These are phyloP conservation scores for Crossoptilon crossoptilon DNA, from an alignment of 2,797 vertebrate genomes.

Conservation along the genomic window DNA sequence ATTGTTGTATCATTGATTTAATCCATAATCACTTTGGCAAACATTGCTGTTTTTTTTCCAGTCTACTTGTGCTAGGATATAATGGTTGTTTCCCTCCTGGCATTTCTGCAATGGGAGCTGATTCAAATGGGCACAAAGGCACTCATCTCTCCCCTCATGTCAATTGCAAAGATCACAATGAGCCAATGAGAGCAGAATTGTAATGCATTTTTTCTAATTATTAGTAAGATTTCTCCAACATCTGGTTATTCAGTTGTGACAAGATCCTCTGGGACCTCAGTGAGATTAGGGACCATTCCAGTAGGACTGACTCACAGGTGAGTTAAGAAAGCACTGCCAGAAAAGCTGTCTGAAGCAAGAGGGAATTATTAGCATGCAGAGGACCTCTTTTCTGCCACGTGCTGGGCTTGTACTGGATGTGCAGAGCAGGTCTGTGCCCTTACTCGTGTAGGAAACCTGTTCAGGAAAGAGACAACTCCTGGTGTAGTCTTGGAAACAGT, in stretches of 20 bases:
- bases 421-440: not conserved
- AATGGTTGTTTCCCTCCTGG: not conserved
- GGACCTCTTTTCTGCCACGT: not conserved
- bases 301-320: not conserved
- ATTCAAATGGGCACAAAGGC: not conserved
- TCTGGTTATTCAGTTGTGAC: not conserved
- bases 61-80: not conserved
- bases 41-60: not conserved
- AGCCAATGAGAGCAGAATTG: not conserved
- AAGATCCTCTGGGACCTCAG: not conserved
- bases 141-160: not conserved
- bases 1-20: not conserved
- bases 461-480: not conserved
- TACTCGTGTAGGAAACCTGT: not conserved
- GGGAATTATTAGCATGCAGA: not conserved
- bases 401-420: rapidly evolving
- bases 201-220: not conserved
- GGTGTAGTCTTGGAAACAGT: not conserved
- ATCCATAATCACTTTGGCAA: not conserved
- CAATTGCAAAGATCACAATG: not conserved
- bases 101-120: not conserved
- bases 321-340: not conserved
- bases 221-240: not conserved
- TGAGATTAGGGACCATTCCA: not conserved
- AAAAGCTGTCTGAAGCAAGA: not conserved